Percentiles rank a stretch among this genome's conserved stretches.
Conservation (phyloP, 2,797 vertebrate genomes). For the Rhynchonycteris naso region DNA sequence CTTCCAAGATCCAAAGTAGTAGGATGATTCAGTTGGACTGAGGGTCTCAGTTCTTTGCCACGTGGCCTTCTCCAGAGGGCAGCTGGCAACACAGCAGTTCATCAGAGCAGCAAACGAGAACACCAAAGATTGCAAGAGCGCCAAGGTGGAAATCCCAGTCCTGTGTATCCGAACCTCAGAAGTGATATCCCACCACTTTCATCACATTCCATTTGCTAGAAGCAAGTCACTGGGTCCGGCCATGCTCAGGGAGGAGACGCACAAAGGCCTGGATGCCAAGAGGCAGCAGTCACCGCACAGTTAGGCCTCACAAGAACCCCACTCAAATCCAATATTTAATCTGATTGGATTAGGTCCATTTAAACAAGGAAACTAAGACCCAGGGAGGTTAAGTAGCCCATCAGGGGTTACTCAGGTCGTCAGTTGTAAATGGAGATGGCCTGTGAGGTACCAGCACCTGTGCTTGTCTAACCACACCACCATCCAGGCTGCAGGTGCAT, state of each 20-base stretch:
- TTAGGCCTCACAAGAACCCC: neutral
- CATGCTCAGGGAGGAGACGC: too few species aligned
- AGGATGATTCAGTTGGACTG: neutral
- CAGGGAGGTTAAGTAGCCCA: too few species aligned
- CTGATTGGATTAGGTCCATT: neutral
- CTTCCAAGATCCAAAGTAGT: neutral
- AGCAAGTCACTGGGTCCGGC: accelerated
- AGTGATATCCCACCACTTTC: neutral
- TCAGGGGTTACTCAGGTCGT: accelerated
- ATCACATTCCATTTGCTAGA: neutral
- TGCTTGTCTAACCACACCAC: accelerated
- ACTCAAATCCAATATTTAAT: neutral
- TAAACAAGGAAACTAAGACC: neutral
- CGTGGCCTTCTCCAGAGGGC: neutral
- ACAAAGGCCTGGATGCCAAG: neutral
- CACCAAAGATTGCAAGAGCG: neutral
- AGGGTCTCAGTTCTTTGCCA: neutral
- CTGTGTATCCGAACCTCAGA: neutral
- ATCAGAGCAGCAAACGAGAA: neutral
- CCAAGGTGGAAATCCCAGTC: neutral
- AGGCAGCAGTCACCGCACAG: too few species aligned
- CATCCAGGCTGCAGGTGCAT: neutral
- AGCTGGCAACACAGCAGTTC: neutral
- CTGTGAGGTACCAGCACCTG: neutral
- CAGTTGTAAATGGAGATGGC: accelerated